These are phyloP conservation scores for Ataeniobius toweri DNA, from an alignment of 2,797 vertebrate species.

Conservation along the genomic window DNA sequence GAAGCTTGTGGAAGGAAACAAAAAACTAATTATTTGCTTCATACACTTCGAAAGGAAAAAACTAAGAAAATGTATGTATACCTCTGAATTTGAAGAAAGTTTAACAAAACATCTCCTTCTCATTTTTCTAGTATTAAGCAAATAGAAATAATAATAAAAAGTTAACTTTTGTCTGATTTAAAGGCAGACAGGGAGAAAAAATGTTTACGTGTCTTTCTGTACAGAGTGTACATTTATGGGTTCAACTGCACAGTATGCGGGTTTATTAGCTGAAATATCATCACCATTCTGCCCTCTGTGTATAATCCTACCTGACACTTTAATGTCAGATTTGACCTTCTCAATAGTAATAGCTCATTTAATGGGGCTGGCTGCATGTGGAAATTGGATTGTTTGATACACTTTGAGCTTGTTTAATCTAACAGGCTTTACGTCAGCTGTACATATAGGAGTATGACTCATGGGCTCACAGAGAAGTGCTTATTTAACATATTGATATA, in stretches of 20 bases:
- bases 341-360: slow-evolving; percentile 30
- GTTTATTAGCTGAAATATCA: slow-evolving; percentile 48
- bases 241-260: neutral
- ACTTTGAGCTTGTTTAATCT: slow-evolving; percentile 24
- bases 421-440: slow-evolving; percentile 22
- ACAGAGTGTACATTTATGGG: no score
- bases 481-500: slow-evolving; percentile 12
- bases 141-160: no score
- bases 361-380: neutral
- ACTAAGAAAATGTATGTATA: no score
- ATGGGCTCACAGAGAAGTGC: neutral
- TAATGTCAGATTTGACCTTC: slow-evolving; percentile 49
- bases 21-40: no score
- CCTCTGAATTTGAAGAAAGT: no score
- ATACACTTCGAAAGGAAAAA: no score
- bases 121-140: no score
- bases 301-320: slow-evolving; percentile 39
- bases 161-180: no score
- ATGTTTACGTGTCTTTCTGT: no score
- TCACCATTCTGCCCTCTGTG: slow-evolving; percentile 11
- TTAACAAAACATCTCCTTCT: no score
- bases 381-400: slow-evolving; percentile 28
- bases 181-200: no score
- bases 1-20: no score
- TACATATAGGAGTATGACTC: slow-evolving; percentile 21